phyloP scores from a whole-genome alignment of 2,888 invertebrate genomes.

The Vannuccia rotundouncinata region DNA sequence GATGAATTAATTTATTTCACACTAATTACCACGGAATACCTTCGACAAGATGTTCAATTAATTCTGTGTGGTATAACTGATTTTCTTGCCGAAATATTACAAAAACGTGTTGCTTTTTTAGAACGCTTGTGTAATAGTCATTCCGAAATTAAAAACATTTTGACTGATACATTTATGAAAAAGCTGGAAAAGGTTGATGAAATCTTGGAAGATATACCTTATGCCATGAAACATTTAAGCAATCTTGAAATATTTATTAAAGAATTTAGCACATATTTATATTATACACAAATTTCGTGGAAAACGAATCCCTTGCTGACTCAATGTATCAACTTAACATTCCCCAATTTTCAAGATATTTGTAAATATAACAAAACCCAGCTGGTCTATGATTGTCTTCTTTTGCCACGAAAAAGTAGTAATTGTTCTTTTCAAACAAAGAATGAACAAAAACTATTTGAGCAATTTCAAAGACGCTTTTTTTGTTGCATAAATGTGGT shows the following conservation, averaged over 20 bases:
- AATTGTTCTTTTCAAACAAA: too few species aligned
- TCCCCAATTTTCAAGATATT: too few species aligned
- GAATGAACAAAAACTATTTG: too few species aligned
- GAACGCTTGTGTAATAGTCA: neutral
- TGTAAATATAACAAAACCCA: too few species aligned
- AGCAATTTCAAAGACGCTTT: neutral
- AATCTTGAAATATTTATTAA: neutral
- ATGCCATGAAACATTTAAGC: neutral
- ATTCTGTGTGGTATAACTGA: neutral
- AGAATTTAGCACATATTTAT: neutral
- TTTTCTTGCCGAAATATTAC: neutral
- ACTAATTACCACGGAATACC: neutral
- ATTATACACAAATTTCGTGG: neutral
- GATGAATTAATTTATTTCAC: neutral
- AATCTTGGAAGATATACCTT: neutral
- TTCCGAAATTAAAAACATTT: neutral
- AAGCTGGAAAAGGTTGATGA: neutral
- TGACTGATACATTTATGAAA: neutral
- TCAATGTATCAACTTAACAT: neutral
- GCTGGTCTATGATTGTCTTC: neutral
- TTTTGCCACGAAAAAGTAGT: neutral
- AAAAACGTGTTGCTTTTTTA: neutral
- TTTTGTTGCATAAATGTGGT: neutral
- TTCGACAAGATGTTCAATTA: neutral
- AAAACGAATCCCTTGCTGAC: neutral